These are phyloP conservation scores for Anser cygnoides DNA, from an alignment of 2,113 vertebrate genomes.

Conservation along the genomic window DNA sequence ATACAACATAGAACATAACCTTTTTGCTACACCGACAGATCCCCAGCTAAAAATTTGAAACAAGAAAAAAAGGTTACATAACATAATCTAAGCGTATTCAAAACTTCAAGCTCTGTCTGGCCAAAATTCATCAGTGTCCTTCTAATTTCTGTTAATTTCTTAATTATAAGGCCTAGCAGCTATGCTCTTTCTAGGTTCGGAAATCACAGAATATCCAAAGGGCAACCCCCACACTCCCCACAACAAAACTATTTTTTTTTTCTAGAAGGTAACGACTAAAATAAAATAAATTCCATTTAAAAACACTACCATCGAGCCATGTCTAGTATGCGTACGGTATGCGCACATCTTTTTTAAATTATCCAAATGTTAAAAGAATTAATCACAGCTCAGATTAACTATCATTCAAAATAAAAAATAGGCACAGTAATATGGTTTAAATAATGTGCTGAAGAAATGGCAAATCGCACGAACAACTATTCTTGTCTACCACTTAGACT, in stretches of 20 bases:
- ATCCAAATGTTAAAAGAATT: constrained; percentile 21
- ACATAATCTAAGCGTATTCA: neutral
- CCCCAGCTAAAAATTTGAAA: neutral
- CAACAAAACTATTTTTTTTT: neutral
- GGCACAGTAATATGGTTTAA: neutral
- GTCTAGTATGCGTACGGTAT: neutral
- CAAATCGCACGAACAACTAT: constrained; percentile 22
- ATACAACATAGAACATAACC: neutral
- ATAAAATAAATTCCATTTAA: neutral
- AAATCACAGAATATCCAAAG: neutral
- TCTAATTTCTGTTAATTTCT: neutral
- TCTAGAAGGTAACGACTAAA: neutral
- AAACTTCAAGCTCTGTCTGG: neutral
- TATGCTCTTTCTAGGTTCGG: neutral
- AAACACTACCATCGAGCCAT: neutral
- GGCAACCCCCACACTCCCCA: neutral
- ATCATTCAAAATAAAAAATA: constrained; percentile 42
- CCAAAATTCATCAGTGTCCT: neutral
- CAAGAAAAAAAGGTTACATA: neutral
- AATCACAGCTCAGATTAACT: constrained; percentile 21
- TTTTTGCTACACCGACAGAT: neutral
- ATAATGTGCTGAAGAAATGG: constrained; percentile 43
- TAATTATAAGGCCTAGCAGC: neutral
- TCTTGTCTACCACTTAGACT: constrained; percentile 40
- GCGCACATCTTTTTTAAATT: neutral